phyloP scores from a whole-genome alignment of 1,140 invertebrate species.

The Gonioctena quinquepunctata region DNA sequence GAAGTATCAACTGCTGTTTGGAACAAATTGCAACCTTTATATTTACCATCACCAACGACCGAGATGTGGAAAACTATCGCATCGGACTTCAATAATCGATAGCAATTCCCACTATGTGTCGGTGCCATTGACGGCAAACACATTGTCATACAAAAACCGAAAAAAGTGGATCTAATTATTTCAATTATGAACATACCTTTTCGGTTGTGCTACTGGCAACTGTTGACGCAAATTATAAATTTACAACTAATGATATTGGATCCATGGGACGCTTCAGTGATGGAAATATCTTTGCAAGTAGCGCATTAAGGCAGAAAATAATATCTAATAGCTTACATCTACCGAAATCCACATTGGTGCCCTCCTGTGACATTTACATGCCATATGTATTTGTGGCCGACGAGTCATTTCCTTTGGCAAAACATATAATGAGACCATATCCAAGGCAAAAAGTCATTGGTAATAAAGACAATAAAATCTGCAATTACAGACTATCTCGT shows the following conservation, averaged over 20 bases:
- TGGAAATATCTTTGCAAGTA: constrained; percentile 17
- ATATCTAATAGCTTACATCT: constrained; percentile 6
- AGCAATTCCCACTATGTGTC: constrained; percentile 52
- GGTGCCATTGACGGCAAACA: constrained; percentile 58
- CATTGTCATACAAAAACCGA: constrained; percentile 44
- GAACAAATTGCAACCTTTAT: constrained; percentile 35
- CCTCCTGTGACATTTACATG: no score
- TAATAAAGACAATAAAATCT: neutral
- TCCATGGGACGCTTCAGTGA: constrained; percentile 11
- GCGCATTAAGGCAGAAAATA: constrained; percentile 4
- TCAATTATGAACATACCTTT: constrained; percentile 55
- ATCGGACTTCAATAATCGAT: constrained; percentile 37
- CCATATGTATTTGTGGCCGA: constrained; percentile 3
- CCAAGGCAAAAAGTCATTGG: neutral
- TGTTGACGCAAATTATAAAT: constrained; percentile 49
- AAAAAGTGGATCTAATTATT: constrained; percentile 44
- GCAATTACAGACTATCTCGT: neutral
- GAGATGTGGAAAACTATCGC: constrained; percentile 41
- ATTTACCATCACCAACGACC: constrained; percentile 24
- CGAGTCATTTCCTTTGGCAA: constrained; percentile 15
- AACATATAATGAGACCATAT: constrained; percentile 5
- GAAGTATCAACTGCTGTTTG: constrained; percentile 38
- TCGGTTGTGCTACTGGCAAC: constrained; percentile 53
- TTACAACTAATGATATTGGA: constrained; percentile 39
- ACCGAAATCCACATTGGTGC: no score